A percentile compares a stretch with the other conserved stretches of the same genome.
Conservation (phyloP, 1,140 invertebrate genomes). For the Drosophila chauvacae region DNA sequence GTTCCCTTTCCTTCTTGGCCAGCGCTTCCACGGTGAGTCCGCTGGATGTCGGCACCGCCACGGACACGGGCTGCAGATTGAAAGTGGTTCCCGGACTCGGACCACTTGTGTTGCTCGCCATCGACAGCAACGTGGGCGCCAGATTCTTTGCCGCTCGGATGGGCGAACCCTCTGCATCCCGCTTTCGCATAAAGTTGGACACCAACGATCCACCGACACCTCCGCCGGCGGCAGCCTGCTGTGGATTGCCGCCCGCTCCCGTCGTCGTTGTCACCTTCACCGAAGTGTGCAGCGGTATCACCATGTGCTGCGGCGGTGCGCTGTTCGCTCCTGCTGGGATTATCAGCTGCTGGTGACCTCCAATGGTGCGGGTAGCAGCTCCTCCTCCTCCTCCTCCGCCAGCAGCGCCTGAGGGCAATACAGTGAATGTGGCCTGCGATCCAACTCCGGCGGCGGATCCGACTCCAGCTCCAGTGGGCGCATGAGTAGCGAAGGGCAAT, state of each 20-base stretch:
- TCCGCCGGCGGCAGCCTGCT: conserved; percentile 4
- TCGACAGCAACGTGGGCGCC: conserved; percentile 86
- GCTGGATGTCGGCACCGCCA: conserved; percentile 65
- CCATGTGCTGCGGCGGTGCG: conserved; percentile 72
- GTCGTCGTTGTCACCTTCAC: conserved; percentile 78
- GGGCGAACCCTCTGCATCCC: conserved; percentile 86
- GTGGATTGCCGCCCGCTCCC: conserved; percentile 50
- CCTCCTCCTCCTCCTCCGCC: conserved; percentile 28
- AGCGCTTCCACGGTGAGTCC: conserved; percentile 71
- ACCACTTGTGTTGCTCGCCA: conserved; percentile 69
- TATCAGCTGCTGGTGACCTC: conserved; percentile 71
- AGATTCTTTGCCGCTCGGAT: conserved; percentile 87
- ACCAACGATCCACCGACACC: conserved; percentile 42
- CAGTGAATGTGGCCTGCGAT: conserved; percentile 80
- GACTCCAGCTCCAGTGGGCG: conserved; percentile 22
- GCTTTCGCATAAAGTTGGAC: conserved; percentile 78
- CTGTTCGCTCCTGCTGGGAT: conserved; percentile 55
- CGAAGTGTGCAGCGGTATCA: conserved; percentile 80
- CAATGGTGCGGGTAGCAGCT: conserved; percentile 62
- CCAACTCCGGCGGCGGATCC: conserved; percentile 39
- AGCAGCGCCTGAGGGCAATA: conserved; percentile 62
- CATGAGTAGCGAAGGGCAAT: conserved; percentile 66
- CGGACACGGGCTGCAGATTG: conserved; percentile 71
- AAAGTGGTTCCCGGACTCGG: conserved; percentile 63
- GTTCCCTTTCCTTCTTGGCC: conserved; percentile 73